Evolutionary conservation across 2,888 invertebrate species (phyloP).

Genomic region (Mimachlamys varia): DNA sequence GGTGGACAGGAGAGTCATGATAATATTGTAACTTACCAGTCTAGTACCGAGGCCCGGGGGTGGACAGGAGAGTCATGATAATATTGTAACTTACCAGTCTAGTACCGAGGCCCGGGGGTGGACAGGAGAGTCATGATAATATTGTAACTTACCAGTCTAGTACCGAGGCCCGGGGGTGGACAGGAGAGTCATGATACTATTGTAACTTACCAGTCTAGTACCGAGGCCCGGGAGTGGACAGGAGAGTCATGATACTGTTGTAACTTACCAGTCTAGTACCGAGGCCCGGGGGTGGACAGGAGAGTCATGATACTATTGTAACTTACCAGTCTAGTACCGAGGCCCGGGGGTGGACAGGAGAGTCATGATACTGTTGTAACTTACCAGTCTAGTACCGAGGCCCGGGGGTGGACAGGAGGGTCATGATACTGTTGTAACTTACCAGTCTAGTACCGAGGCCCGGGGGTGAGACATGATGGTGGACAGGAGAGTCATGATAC

Average conservation of each 20-base stretch:
- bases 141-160: slow-evolving; percentile 82
- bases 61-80: slow-evolving; percentile 91
- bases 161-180: slow-evolving; percentile 66
- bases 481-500: slow-evolving; percentile 92
- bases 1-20: slow-evolving; percentile 90
- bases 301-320: slow-evolving; percentile 94
- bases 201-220: slow-evolving; percentile 77
- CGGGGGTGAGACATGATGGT: slow-evolving; percentile 74
- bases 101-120: slow-evolving; percentile 60
- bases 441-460: slow-evolving; percentile 58
- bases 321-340: slow-evolving; percentile 58
- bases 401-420: slow-evolving; percentile 84
- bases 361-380: slow-evolving; percentile 92
- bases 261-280: slow-evolving; percentile 57
- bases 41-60: slow-evolving; percentile 59
- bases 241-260: slow-evolving; percentile 94
- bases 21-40: slow-evolving; percentile 85
- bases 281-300: slow-evolving; percentile 81
- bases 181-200: slow-evolving; percentile 95
- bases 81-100: slow-evolving; percentile 84
- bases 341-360: slow-evolving; percentile 83
- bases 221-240: slow-evolving; percentile 81
- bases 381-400: slow-evolving; percentile 59
- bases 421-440: slow-evolving; percentile 91
- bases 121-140: slow-evolving; percentile 93